Base-by-base conservation (phyloP, 2,113 vertebrate genomes). In the Phalacrocorax pelagicus region DNA sequence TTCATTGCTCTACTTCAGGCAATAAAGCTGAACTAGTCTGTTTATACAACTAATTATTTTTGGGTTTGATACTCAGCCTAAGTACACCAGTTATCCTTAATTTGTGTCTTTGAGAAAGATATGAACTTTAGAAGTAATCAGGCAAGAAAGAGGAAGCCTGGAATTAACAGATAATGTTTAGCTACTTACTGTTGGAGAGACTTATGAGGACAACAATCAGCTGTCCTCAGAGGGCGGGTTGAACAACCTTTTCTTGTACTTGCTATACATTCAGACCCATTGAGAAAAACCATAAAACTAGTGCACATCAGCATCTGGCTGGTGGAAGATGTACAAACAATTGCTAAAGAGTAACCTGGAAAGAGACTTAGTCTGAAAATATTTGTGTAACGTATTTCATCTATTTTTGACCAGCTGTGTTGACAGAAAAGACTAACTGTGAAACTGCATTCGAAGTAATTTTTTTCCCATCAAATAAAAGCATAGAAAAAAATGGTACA, bases 341-440 rank as follows among this genome's bases (percentile, higher is more conserved):
- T 38, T 83, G 27, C 15, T 67, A 74, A 94, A 36, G 3, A 24
- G 20, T 22, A 78, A 83, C 4, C 29, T 71, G 67, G 59, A 83
- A 88, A 46, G 40, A 74, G 57, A 75, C 63, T 46, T 51, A 40
- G 26, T 74, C 83, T 79, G 86, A 86, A 88, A 92, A 91, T 75
- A 75, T 67, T 78, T 94, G 7, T 65, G 20, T 63, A 55, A 84
- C 1, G 1, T 62, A 71, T 91, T 87, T 84, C 8, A 57, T 66
- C 81, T 94, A 67, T 85, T 96, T 96, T 79, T 96, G 52, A 26
- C 47, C 27, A 38, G 10, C 40, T 85, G 26, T 92, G 44, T 90
- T 92, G 72, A 81, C 69, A 65, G 61, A 92, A 79, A 42, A 83
- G 22, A 23, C 47, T 83, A 92, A 46, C 40, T 55, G 42, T 57